Percentiles rank a stretch among this genome's conserved stretches.
Evolutionary conservation across 2,888 invertebrate genomes (phyloP).

Genomic region (Lypha dubia): DNA sequence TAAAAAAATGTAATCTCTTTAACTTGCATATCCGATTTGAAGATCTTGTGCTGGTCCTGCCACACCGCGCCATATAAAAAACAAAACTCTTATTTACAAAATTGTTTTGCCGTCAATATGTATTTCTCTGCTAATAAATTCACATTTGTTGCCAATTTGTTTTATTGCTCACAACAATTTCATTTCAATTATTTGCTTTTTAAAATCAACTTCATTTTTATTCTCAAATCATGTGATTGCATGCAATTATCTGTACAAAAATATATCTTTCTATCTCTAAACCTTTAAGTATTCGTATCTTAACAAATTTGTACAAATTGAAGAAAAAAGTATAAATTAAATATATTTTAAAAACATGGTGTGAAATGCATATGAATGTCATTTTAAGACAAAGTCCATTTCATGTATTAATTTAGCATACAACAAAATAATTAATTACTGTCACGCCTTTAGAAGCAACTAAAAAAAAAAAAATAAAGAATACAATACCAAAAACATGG

Average conservation of each 20-base stretch:
- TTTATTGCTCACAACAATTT: constrained; percentile 3
- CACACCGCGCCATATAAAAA: not conserved
- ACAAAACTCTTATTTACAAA: not conserved
- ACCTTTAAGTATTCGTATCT: constrained; percentile 10
- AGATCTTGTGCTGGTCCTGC: too few species aligned
- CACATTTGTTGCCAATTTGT: not conserved
- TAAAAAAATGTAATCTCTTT: too few species aligned
- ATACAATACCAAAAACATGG: constrained; percentile 30
- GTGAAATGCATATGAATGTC: constrained; percentile 73
- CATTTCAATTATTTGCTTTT: constrained; percentile 4
- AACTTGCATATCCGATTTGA: too few species aligned
- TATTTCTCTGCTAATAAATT: constrained; percentile 1
- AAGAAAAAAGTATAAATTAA: not conserved
- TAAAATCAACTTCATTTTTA: constrained; percentile 35
- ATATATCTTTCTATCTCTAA: constrained; percentile 1
- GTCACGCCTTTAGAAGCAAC: constrained; percentile 81
- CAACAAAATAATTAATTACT: constrained; percentile 83
- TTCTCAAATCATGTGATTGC: constrained; percentile 21
- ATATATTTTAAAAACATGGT: constrained; percentile 56
- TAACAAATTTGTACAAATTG: not conserved
- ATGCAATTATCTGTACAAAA: not conserved
- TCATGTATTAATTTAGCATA: constrained; percentile 75
- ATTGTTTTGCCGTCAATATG: not conserved
- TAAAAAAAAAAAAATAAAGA: not conserved
- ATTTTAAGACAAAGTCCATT: constrained; percentile 74